These are phyloP conservation scores for Xenopus petersii DNA, from an alignment of 2,797 vertebrate species.

Conservation along the genomic window DNA sequence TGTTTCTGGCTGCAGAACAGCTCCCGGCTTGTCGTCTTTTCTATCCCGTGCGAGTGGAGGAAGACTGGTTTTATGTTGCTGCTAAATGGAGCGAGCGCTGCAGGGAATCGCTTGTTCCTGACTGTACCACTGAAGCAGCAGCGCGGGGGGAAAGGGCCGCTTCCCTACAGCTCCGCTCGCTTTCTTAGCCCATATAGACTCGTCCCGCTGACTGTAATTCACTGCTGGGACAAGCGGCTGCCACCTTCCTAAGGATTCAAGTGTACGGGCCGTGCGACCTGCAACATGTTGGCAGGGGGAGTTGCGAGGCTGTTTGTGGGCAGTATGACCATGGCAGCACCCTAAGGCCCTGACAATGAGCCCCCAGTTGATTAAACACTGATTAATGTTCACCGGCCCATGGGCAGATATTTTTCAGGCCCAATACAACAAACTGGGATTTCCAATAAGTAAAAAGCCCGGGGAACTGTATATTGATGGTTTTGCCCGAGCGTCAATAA, in stretches of 20 bases:
- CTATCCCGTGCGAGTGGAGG: neutral
- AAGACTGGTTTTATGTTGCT: too few species aligned
- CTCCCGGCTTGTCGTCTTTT: neutral
- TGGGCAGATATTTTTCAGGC: neutral
- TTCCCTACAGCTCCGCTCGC: too few species aligned
- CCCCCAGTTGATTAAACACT: neutral
- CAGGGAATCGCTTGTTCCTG: too few species aligned
- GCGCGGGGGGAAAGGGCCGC: too few species aligned
- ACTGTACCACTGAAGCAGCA: too few species aligned
- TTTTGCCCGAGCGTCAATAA: too few species aligned
- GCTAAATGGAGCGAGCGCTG: too few species aligned
- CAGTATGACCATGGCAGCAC: neutral
- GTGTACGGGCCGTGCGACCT: neutral
- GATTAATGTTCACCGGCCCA: neutral
- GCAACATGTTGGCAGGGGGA: slow-evolving; percentile 27
- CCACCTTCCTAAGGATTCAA: too few species aligned
- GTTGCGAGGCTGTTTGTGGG: slow-evolving; percentile 7
- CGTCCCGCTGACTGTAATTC: too few species aligned
- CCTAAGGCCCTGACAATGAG: slow-evolving; percentile 5
- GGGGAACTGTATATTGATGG: too few species aligned
- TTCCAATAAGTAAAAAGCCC: neutral
- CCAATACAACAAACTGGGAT: neutral
- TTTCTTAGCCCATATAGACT: too few species aligned
- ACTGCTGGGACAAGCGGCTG: too few species aligned
- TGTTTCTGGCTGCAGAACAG: neutral